phyloP scores from a whole-genome alignment of 2,113 vertebrate species.

The Bos javanicus region DNA sequence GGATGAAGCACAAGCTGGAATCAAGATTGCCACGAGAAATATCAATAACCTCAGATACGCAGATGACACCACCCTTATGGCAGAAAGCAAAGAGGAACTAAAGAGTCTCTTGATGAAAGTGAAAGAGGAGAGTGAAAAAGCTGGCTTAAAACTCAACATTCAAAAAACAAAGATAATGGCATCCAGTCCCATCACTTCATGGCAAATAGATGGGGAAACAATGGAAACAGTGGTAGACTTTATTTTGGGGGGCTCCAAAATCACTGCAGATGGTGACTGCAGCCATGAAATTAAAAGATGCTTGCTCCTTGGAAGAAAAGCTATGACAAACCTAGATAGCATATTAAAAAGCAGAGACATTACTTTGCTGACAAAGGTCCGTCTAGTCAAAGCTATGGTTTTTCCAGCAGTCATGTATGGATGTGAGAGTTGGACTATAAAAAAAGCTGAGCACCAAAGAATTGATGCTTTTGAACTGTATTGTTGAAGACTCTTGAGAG shows the following conservation, averaged over 20 bases:
- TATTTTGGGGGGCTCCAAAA: accelerated
- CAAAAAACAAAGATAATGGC: neutral
- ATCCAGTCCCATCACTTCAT: neutral
- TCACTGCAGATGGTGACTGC: neutral
- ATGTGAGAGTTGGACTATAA: neutral
- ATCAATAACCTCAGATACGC: neutral
- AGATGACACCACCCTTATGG: neutral
- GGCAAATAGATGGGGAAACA: neutral
- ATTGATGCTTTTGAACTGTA: neutral
- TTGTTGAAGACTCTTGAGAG: neutral
- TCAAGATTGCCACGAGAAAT: neutral
- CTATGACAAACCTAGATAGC: neutral
- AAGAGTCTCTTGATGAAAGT: neutral
- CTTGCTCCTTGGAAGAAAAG: neutral
- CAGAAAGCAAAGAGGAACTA: neutral
- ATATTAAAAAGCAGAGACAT: neutral
- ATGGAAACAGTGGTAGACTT: neutral
- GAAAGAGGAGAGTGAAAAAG: neutral
- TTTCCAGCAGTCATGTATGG: neutral
- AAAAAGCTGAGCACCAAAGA: neutral
- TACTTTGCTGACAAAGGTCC: neutral
- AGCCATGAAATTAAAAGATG: neutral
- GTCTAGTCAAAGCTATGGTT: neutral
- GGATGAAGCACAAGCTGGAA: neutral
- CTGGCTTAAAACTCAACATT: neutral